Base-by-base conservation (phyloP, 2,113 vertebrate genomes). In the Pao palembangensis region DNA sequence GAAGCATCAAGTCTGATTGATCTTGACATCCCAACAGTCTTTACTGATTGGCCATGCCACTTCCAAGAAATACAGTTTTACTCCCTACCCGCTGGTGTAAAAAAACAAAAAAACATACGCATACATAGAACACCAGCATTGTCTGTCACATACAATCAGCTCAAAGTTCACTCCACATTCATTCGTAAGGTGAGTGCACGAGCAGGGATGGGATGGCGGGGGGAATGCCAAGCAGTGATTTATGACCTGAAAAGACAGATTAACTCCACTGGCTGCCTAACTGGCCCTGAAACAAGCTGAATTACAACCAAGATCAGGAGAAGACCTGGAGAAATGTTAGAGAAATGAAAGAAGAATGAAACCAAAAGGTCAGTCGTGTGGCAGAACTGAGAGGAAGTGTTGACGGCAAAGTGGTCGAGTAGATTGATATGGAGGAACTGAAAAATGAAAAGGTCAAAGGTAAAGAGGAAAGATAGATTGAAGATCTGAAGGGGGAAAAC, bases 251-350 rank as follows among this genome's bases (percentile, higher is more conserved):
- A 79, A 84, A 86, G 85, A 86, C 85, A 89, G 88, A 89, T 89
- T 88, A 89, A 89, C 85, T 89, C 88, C 80, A 80, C 80, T 86
- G 85, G 80, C 81, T 89, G 86, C 88, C 88, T 89, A 89, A 89
- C 84, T 83, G 86, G 88, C 85, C 86, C 86, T 88, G 88, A 89
- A 89, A 89, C 85, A 89, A 79, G 81, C 85, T 86, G 85, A 87
- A 88, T 87, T 88, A 88, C 85, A 86, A 73, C 81, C 77, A 51
- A 70, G 79, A 83, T 79, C 76, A 79, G 81, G 64, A 87, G 68
- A 61, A 80, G 71, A 75, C 70, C 64, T 63, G 75, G 71, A 84
- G 74, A 73, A 76, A 80, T 61, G 67, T 77, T 78, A 71, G 64
- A 84, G 74, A 71, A 76, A 79, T 64, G 67, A 64, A 73, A 61